Evolutionary conservation across 2,113 vertebrate species (phyloP).

Genomic region (Nerophis lumbriciformis): DNA sequence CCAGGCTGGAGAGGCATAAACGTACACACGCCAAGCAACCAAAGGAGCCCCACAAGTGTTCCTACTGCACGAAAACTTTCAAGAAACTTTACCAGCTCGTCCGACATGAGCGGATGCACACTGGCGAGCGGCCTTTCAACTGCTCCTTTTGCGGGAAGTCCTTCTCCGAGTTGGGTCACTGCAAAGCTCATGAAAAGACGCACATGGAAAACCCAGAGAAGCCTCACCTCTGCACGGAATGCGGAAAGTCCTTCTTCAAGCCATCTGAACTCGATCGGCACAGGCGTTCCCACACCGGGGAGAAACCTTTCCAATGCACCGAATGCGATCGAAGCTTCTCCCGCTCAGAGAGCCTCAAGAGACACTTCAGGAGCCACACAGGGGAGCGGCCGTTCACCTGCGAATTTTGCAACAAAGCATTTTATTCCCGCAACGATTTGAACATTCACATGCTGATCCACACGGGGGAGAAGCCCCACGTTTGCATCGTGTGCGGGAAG

Average conservation of each 20-base stretch:
- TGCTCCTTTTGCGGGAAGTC: conserved; percentile 56
- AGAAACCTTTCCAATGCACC: conserved; percentile 58
- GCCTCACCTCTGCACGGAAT: conserved; percentile 43
- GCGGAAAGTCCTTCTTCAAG: conserved; percentile 59
- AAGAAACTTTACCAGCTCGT: conserved; percentile 51
- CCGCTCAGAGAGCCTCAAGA: conserved; percentile 59
- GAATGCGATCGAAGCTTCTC: conserved; percentile 56
- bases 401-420: conserved; percentile 47
- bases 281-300: conserved; percentile 52
- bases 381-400: conserved; percentile 56
- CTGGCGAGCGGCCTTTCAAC: conserved; percentile 60
- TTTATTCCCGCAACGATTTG: conserved; percentile 57
- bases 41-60: conserved; percentile 52
- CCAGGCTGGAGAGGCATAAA: conserved; percentile 48
- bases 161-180: conserved; percentile 57
- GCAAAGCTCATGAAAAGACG: conserved; percentile 57
- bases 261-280: conserved; percentile 48
- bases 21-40: conserved; percentile 51
- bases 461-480: conserved; percentile 60
- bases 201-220: conserved; percentile 60
- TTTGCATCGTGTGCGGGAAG: conserved; percentile 62
- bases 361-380: conserved; percentile 61
- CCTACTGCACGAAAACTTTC: conserved; percentile 54
- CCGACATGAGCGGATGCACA: conserved; percentile 60
- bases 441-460: conserved; percentile 43